Percentiles rank a stretch among this genome's conserved stretches.
Conservation (phyloP, 2,113 vertebrate genomes). For the Neoarius graeffei region DNA sequence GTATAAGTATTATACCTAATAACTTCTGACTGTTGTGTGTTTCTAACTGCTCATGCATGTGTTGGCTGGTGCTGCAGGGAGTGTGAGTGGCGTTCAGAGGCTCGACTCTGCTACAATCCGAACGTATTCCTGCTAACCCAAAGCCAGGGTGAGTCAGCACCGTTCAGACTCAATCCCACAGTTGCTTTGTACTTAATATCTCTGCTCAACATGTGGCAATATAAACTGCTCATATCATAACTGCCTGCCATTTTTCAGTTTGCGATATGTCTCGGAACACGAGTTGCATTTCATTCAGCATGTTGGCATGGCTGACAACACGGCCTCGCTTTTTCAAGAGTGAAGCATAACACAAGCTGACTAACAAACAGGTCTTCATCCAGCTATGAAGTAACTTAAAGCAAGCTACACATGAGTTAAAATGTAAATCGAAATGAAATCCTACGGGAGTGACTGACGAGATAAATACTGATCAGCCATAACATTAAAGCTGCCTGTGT, state of each 20-base stretch:
- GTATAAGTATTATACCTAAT: neutral
- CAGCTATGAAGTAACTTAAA: neutral
- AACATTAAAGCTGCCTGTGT: no score
- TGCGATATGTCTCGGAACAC: neutral
- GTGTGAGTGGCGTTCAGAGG: constrained; percentile 80
- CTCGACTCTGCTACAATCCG: constrained; percentile 95
- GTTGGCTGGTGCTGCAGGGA: constrained; percentile 15
- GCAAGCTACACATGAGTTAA: neutral
- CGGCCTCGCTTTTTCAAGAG: neutral
- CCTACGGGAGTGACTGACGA: no score
- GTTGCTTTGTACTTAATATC: neutral
- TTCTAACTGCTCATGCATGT: constrained; percentile 25
- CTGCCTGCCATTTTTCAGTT: neutral
- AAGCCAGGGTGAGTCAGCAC: constrained; percentile 65
- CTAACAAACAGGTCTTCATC: neutral
- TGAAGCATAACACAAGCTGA: neutral
- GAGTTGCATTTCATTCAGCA: neutral
- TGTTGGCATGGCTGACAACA: neutral
- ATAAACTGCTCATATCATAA: neutral
- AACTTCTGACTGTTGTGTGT: neutral
- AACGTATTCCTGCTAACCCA: constrained; percentile 96
- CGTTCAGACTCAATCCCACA: neutral
- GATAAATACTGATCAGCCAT: no score
- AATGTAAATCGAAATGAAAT: neutral
- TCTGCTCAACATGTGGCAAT: neutral